Evolutionary conservation across 2,888 invertebrate species (phyloP), one percentile per base, ranked within the genome.

Genomic region (Prosapia bicincta): DNA sequence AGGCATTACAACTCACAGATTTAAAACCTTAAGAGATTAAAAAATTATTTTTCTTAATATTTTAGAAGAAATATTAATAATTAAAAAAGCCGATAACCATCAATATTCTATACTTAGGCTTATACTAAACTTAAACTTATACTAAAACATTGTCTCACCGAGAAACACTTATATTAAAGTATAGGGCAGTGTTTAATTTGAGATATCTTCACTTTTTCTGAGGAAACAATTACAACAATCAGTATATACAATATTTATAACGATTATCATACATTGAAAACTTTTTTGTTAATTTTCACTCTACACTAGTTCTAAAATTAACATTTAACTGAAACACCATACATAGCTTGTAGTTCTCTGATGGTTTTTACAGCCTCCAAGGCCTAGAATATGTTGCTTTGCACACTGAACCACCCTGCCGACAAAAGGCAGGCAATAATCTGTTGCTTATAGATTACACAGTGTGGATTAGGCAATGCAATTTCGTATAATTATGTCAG

Each of bases 381-480:
- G 20, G 54, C 13, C 54, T 54, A 54, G 54, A 54, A 54, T 20
- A 13, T 54, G 54, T 54, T 54, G 54, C 54, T 20, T 54, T 54
- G 54, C 32, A 10, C 73, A 43, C 43, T 69, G 43, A 68, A 26
- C 26, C 26, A 26, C 32, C 73, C 73, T 68, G 73, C 68, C 69
- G 69, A 73, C 73, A 73, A 67, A 72, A 68, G 67, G 54, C 69
- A 6, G 54, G 69, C 23, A 68, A 69, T 73, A 68, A 73, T 68
- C 69, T 28, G 5, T 26, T 69, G 38, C 26, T 54, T 20, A 54
- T 20, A 54, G 1, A n/a, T 20, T 13, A 54, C 20, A 38, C n/a
- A 20, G 3, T 20, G 5, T 20, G 6, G 20, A 54, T 20, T 3
- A 54, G 2, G 54, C 54, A 54, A 5, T 54, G 20, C 9, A 38